phyloP scores from a whole-genome alignment of 92 coral and sea anemone species.

The Pocillopora grandis region DNA sequence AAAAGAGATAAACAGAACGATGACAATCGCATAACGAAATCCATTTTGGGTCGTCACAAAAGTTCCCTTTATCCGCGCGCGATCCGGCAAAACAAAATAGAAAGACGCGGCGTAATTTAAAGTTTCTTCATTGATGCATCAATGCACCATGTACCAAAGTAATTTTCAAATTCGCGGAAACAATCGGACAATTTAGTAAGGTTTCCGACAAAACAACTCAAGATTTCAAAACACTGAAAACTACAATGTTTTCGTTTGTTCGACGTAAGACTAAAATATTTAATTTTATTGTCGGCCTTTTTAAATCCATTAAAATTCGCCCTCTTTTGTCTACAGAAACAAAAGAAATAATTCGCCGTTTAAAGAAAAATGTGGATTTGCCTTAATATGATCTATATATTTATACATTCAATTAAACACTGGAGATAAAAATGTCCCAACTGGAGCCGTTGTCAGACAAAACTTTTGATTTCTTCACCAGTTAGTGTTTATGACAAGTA shows the following conservation, averaged over 20 bases:
- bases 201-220: slow-evolving; percentile 29
- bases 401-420: slow-evolving; percentile 35
- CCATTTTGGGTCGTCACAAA: not conserved
- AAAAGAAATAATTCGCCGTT: slow-evolving; percentile 47
- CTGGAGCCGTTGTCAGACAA: slow-evolving; percentile 7
- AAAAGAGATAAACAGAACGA: not conserved
- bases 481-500: slow-evolving; percentile 16
- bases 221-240: slow-evolving; percentile 40
- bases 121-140: slow-evolving; percentile 6
- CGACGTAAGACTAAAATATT: slow-evolving; percentile 22
- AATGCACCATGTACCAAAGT: slow-evolving; percentile 13
- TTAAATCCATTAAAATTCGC: slow-evolving; percentile 39
- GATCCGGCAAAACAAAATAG: not conserved
- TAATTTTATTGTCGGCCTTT: slow-evolving; percentile 42
- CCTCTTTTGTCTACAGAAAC: slow-evolving; percentile 41
- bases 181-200: slow-evolving; percentile 28
- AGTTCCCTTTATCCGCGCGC: not conserved
- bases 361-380: slow-evolving; percentile 24
- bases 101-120: slow-evolving; percentile 10
- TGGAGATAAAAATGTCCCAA: slow-evolving; percentile 5
- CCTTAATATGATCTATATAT: slow-evolving; percentile 23
- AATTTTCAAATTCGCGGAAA: slow-evolving; percentile 29
- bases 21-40: not conserved
- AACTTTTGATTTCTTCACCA: slow-evolving; percentile 21
- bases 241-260: slow-evolving; percentile 25